Evolutionary conservation across 2,888 invertebrate genomes (phyloP), one percentile per base, ranked within the genome.

Genomic region (Thereva unica): DNA sequence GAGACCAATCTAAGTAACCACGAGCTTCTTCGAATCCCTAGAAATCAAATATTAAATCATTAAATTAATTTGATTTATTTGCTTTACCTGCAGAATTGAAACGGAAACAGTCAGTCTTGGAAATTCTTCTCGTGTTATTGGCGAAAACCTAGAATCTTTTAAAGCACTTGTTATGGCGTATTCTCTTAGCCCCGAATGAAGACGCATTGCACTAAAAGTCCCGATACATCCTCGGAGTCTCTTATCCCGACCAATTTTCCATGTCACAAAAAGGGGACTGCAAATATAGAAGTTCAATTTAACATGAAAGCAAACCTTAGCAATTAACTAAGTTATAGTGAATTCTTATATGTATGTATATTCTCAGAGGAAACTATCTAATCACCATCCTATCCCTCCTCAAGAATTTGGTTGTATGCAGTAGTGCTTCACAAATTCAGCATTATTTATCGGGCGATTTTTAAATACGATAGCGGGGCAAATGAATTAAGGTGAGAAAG

Each of bases 241-340:
- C 77, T 93, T 91, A 78, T 97, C 97, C 78, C 93, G 91, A 63
- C 98, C 99, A 78, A 95, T 95, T 83, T 95, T 94, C 99, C 99
- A 99, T 70, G 99, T 99, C 72, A 99, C 99, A 85, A 99, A 99
- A 78, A 99, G 85, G 66, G 99, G 99, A 82, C 95, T 95, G 85
- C 75, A 72, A 71, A 69, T 9, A 55, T 40, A 41, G 55, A 64
- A 63, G 50, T 9, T 52, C 53, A 41, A 65, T 40, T 23, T 23
- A 23, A 23, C 2, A 23, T 23, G 1, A 23, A 23, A 23, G 23
- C 23, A 23, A 23, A 23, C 23, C 23, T 23, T 23, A 2, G 2
- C 23, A 23, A 23, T 2, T 2, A 23, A 23, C 1, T 23, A 23
- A 23, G 23, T 23, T 23, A 23, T 23, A 23, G 23, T 23, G 23